Base-by-base conservation (phyloP, 2,797 vertebrate genomes). In the Borostomias antarcticus region DNA sequence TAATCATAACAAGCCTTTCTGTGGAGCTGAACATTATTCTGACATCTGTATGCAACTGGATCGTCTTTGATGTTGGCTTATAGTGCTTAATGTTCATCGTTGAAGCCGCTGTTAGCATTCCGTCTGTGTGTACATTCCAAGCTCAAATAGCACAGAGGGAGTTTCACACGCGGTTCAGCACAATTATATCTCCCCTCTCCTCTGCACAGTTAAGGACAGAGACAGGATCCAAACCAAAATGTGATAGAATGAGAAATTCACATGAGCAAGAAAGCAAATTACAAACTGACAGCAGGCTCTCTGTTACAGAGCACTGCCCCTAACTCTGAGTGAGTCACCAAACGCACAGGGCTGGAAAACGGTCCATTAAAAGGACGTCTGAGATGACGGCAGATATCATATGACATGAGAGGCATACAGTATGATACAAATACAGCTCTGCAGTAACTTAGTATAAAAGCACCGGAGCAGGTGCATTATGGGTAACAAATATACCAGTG, bases 321-420 rank as follows among this genome's bases (percentile, higher is more conserved):
- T 66, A 77, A 78, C 81, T 45, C 73, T 30, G 62, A 78, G 75
- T 69, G 75, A 86, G 82, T 90, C 86, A 84, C 87, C 84, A 83
- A 74, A 74, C 71, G n/a, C n/a, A n/a, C n/a, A n/a, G n/a, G 87
- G 83, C 80, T 84, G 64, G 64, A 77, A 84, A 88, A 86, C 78
- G 79, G 85, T 77, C 66, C 35, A 78, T 75, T 83, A 86, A 85
- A 85, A 83, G 72, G 78, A 15, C 77, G 79, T 78, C 72, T 85
- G 78, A 84, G 80, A 83, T 81, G 79, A 71, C 73, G 69, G 75
- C 68, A 73, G 79, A 82, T 82, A 82, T 89, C 76, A 54, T 72
- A 68, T 80, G 64, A 80, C 84, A 75, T 70, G 19, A 32, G 28
- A 32, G n/a, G n/a, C n/a, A n/a, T n/a, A n/a, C n/a, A n/a, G n/a